Evolutionary conservation across 2,797 vertebrate genomes (phyloP), one percentile per base, ranked within the genome.

Genomic region (Rhynchotus rufescens): DNA sequence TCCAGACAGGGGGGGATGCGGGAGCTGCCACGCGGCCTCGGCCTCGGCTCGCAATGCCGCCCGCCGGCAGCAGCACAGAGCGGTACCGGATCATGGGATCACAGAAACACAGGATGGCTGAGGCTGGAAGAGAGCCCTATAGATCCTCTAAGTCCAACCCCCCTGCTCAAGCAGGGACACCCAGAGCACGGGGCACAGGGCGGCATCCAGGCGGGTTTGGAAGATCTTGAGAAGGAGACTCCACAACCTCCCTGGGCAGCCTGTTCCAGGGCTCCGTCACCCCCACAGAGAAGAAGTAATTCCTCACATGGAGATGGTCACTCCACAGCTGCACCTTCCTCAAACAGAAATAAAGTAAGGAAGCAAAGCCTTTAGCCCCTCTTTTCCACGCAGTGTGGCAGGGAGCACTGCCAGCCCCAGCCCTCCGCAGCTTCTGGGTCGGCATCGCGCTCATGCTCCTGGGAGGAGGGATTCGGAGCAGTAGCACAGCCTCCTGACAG

Each of bases 311-410:
- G 5, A 56, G 44, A 59, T 16, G 6, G 44, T 40, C 1, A 0
- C 12, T n/a, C 49, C 68, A 3, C 1, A 1, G 2, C 80, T 5
- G 60, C 0, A 0, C 60, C 20, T 28, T 47, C 61, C 56, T 25
- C 82, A 4, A 6, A 54, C 7, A 17, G 4, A 28, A 26, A 54
- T 0, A 11, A 72, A 2, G 26, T 4, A 15, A 16, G 30, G 0
- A 9, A 72, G 2, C 26, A 6, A 19, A 16, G 26, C 1, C 61
- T 59, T 45, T 4, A 75, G 73, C 7, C 25, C 4, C 21, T 9
- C 12, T 21, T 36, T 32, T 6, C 36, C 15, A 38, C 16, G 2
- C n/a, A 59, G 28, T 0, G 4, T 19, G 61, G 6, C 38, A 28
- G 42, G 34, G 28, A 81, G 19, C 60, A 56, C 38, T 44, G 23